Conservation (phyloP, 2,888 invertebrate species). For the Nomada flava region DNA sequence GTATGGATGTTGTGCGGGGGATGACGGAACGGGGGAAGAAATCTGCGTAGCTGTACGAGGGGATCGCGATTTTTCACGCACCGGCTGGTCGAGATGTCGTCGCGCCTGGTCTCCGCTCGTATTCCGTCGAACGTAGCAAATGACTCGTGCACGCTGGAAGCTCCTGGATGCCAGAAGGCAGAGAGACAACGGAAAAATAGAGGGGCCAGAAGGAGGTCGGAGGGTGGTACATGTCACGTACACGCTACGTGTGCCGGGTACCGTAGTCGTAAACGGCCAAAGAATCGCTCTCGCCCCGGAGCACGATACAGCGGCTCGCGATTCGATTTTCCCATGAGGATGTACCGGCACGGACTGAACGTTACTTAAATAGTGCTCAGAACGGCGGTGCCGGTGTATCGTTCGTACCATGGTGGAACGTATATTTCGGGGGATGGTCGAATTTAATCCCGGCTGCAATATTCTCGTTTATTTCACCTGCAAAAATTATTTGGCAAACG, state of each 20-base stretch:
- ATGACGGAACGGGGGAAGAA: constrained; percentile 51
- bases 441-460: constrained; percentile 50
- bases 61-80: constrained; percentile 76
- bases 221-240: constrained; percentile 72
- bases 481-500: constrained; percentile 35
- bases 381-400: constrained; percentile 30
- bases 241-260: constrained; percentile 74
- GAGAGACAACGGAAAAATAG: constrained; percentile 48
- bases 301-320: constrained; percentile 46
- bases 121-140: constrained; percentile 71
- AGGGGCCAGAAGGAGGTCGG: constrained; percentile 16
- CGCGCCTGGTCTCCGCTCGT: constrained; percentile 51
- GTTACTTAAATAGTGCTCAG: constrained; percentile 62
- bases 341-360: constrained; percentile 56
- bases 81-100: constrained; percentile 75
- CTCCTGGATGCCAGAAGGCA: constrained; percentile 31
- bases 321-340: constrained; percentile 63
- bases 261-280: constrained; percentile 70
- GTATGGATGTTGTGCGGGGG: constrained; percentile 14
- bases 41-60: constrained; percentile 60
- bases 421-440: not conserved
- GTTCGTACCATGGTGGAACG: constrained; percentile 45
- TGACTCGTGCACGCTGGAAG: constrained; percentile 72
- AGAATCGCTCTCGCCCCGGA: constrained; percentile 61
- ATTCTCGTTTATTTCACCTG: constrained; percentile 40